Evolutionary conservation across 1,140 invertebrate species (phyloP), one percentile per base, ranked within the genome.

Genomic region (Trachymyrmex cornetzi): DNA sequence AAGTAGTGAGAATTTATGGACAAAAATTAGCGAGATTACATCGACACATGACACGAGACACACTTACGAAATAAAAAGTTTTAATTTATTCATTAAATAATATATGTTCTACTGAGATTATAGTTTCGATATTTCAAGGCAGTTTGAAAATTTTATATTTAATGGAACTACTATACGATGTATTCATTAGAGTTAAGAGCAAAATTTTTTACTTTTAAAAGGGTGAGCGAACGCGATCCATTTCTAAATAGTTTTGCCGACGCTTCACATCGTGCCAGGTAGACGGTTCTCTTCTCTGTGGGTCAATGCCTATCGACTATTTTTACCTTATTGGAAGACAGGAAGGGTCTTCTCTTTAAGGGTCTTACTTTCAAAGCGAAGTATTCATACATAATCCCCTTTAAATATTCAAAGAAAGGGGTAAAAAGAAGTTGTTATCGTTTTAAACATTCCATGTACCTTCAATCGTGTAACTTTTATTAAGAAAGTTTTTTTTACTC

Each of bases 301-400:
- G 80, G 80, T 82, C 67, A 82, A 82, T 61, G 80, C 67, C 67
- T 82, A 82, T 82, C 80, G 67, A 61, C 80, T 82, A 82, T 82
- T 82, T 82, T 72, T 82, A 74, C 34, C 38, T 72, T 61, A 82
- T 59, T 61, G 67, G 44, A 82, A 82, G 67, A 61, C 16, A 48
- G 22, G 24, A 81, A 81, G 66, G 53, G 64, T 67, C 16, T 71
- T 50, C 50, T 44, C 53, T 48, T 74, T 38, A 50, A n/a, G n/a
- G n/a, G n/a, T n/a, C n/a, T n/a, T n/a, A n/a, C n/a, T n/a, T 22
- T 69, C 66, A 69, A 67, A 82, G 44, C 30, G 38, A 61, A 24
- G 12, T 44, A 30, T 30, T 72, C 48, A 59, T 27, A 59, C 34
- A 30, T 16, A 71, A 24, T 27, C 6, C 4, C 7, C 12, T 59